Base-by-base conservation (phyloP, 2,888 invertebrate species). In the Acronicta leporina region DNA sequence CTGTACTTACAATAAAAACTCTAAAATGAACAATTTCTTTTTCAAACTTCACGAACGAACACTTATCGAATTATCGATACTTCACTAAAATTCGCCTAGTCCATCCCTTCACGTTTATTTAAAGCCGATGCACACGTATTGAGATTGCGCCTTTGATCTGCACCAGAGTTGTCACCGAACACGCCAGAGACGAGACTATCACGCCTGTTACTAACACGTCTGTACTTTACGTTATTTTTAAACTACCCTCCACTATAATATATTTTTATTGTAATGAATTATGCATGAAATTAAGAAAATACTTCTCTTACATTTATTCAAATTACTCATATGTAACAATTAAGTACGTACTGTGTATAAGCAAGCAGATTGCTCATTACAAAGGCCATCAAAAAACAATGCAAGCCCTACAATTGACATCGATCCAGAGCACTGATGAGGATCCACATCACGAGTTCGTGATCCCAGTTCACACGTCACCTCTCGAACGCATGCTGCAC, bases 61-160 rank as follows among this genome's bases (percentile, higher is more conserved):
- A 25, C 5, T 25, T 25, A 2, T 5, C 2, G 25, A 2, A 25
- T 10, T 11, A 38, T 38, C 38, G 38, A 38, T n/a, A 20, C 6
- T 11, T 46, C 46, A 14, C 10, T 33, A 45, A 30, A 27, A 14
- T 9, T 7, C 33, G 15, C 6, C 14, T 9, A 13, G 16, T 6
- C 38, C 8, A 7, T 25, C 13, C 35, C 41, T 40, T 27, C 38
- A n/a, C 77, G 63, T 61, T 50, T 16, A 16, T 45, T 53, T 61
- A 56, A 55, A 42, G n/a, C 59, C 55, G 9, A 58, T 82, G 77
- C 82, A 68, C 87, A 89, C n/a, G n/a, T 88, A 89, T 88, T 87
- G 85, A 78, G 82, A 72, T 69, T 72, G 65, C 45, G 63, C 72
- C 84, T 90, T 90, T 90, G 88, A 90, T 88, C 84, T 87, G 16